Conservation (phyloP, 2,113 vertebrate species). For the Petromus typicus region DNA sequence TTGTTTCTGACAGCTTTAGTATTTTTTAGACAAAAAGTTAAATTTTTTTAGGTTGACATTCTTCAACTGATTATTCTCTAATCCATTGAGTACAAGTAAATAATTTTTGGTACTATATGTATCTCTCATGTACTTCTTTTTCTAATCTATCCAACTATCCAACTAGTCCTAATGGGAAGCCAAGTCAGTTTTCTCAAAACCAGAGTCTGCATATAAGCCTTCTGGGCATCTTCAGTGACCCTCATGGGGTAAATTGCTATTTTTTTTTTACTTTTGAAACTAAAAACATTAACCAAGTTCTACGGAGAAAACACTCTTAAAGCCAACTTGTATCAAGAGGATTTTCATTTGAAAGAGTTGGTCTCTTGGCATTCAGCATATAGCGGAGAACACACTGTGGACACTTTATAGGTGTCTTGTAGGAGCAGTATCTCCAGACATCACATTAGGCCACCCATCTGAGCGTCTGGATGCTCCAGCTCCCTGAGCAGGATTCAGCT, state of each 20-base stretch:
- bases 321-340: not conserved
- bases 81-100: not conserved
- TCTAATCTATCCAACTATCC: not conserved
- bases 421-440: not conserved
- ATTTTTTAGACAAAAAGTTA: conserved; percentile 60
- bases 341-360: not conserved
- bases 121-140: not conserved
- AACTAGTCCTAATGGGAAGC: not conserved
- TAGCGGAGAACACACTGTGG: not conserved
- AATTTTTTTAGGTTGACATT: conserved; percentile 34
- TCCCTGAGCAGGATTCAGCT: not conserved
- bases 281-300: not conserved
- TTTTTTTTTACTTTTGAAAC: conserved; percentile 13
- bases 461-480: not conserved
- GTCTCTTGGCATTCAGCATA: not conserved
- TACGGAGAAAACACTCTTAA: not conserved
- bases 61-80: conserved; percentile 37
- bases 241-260: not conserved
- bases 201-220: not conserved
- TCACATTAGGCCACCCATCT: not conserved
- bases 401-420: too few species aligned
- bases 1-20: conserved; percentile 40
- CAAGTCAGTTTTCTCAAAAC: not conserved
- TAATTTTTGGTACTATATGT: not conserved
- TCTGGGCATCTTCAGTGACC: not conserved